Base-by-base conservation (phyloP, 2,797 vertebrate genomes). In the Sebastes iracundus region DNA sequence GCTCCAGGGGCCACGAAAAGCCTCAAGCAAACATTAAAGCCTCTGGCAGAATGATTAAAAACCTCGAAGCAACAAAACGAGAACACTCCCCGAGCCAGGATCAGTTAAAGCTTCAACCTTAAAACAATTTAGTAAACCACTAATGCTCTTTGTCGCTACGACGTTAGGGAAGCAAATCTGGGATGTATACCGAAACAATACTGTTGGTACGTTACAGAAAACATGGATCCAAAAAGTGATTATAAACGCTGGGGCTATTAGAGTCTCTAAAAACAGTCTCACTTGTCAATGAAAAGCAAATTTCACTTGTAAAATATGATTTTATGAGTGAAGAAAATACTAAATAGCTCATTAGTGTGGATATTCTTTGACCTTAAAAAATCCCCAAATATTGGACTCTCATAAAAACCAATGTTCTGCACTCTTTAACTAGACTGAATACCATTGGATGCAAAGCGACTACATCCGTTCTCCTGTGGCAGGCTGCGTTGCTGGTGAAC, bases 21-120 rank as follows among this genome's bases (percentile, higher is more conserved):
- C 90, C 91, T 90, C 76, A 5, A 89, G 89, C 89, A 81, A 93
- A 86, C 77, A 81, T 83, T 69, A 76, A 81, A 85, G 88, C 87
- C 88, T 83, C 78, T 69, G 84, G 86, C 88, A 81, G 60, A 87
- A 86, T 59, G 72, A 86, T 84, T 90, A 84, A 83, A 89, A 87
- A 82, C 55, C 86, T 86, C 35, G 23, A 60, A 80, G 87, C 70
- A 85, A 83, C 77, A 67, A 71, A 88, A 90, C 7, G 66, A 78
- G 69, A 90, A 81, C 85, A 69, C 46, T 90, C 75, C 72, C 12
- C 13, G 67, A 61, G 76, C 72, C 49, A 13, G 42, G 72, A 84
- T 90, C 86, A 88, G 87, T 86, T 87, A 86, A 89, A 87, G 59
- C 58, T 53, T 52, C 46, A 81, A 79, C 66, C 76, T 73, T 73